Base-by-base conservation (phyloP, 2,888 invertebrate genomes). In the Agrotis clavis region DNA sequence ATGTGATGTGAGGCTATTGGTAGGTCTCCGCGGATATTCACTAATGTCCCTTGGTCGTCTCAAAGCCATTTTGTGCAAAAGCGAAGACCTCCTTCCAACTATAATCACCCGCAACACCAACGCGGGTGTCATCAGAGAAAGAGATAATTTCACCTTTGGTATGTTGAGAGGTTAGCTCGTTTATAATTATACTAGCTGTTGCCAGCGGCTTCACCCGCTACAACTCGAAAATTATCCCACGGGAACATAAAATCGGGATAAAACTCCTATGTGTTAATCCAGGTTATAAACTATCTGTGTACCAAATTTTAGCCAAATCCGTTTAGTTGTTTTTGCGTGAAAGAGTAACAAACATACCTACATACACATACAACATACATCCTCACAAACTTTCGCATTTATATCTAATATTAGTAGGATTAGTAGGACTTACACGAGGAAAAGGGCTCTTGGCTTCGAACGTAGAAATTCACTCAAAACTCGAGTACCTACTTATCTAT, bases 381-480 rank as follows among this genome's bases (percentile, higher is more conserved):
- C n/a, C n/a, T n/a, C n/a, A n/a, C n/a, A n/a, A n/a, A n/a, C n/a
- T n/a, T n/a, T n/a, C n/a, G n/a, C n/a, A n/a, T n/a, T n/a, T n/a
- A n/a, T n/a, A n/a, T n/a, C n/a, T n/a, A n/a, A n/a, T n/a, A n/a
- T n/a, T n/a, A n/a, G n/a, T n/a, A n/a, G n/a, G n/a, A n/a, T n/a
- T n/a, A n/a, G n/a, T n/a, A n/a, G n/a, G n/a, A n/a, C 25, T 30
- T 48, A 50, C 7, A 50, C 9, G 50, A 50, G 50, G 50, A 50
- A 50, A 50, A 50, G 50, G 18, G 1, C 41, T 64, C 68, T 62
- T 70, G 19, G 51, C 56, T 64, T 57, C 54, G 70, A 81, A 85
- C 83, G 77, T 67, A 63, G 67, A 75, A 75, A 84, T 77, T 67
- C 73, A 85, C 83, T 82, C 66, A 79, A 67, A 82, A 79, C 77